Base-by-base conservation (phyloP, 2,888 invertebrate species). In the Melieria picta region DNA sequence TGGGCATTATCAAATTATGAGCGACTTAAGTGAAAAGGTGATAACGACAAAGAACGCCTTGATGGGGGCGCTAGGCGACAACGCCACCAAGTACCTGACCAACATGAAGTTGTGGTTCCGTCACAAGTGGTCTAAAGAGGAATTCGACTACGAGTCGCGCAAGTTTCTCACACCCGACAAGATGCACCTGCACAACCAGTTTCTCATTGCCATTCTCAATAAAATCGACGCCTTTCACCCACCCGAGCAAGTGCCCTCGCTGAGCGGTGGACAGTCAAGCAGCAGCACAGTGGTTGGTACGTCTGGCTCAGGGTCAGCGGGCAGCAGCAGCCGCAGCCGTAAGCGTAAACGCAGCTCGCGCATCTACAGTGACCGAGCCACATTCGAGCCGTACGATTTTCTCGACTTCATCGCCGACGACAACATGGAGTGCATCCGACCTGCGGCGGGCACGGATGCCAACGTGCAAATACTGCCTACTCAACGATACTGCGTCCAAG, bases 101-200 rank as follows among this genome's bases (percentile, higher is more conserved):
- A 90, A 92, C 77, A 90, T 94, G 89, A 93, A 92, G 77, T 89
- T 91, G 66, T 94, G 93, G 93, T 94, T 94, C 79, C 89, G 90
- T 67, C 89, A 90, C 83, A 90, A 94, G 86, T 90, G 93, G 73
- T 92, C 93, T 0, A 94, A 94, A 83, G 93, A 94, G 82, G 93
- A 95, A 79, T 96, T 97, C 83, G 95, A 96, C 80, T 85, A 87
- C 11, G 93, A 93, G 87, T 93, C 94, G 5, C 89, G 95, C 55
- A 91, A 91, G 82, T 87, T 96, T 13, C 87, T 97, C 74, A 89
- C 90, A 7, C 87, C 90, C 7, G 92, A 94, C 62, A 93, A 94
- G 86, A 90, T 95, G 46, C 93, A 92, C 82, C 89, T 93, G 68
- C 97, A 97, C 84, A 96, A 96, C 86, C 91, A 93, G 80, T 96